These are phyloP conservation scores for Symphodus melops DNA, from an alignment of 2,113 vertebrate species.

Conservation along the genomic window DNA sequence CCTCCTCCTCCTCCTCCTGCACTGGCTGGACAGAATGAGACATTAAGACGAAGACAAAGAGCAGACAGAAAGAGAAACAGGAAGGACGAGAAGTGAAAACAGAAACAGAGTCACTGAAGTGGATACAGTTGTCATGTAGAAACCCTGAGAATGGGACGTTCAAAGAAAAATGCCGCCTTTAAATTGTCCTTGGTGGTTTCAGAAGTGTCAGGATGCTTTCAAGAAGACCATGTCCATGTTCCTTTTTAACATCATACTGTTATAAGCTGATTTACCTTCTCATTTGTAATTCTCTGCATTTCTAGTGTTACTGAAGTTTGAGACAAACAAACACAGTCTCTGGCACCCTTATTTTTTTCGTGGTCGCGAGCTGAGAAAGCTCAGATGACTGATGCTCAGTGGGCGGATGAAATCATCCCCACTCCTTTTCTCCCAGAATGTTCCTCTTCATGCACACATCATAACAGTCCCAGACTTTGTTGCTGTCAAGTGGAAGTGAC, in stretches of 20 bases:
- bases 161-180: background rate
- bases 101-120: background rate
- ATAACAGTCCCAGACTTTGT: no score
- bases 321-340: no score
- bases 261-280: background rate
- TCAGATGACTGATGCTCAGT: no score
- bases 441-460: no score
- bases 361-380: no score
- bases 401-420: no score
- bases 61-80: background rate
- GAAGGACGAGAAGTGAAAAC: background rate
- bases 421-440: no score
- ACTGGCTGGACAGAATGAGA: constrained; percentile 35
- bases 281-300: background rate
- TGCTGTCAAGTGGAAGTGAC: no score
- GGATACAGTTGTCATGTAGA: background rate
- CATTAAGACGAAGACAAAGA: constrained; percentile 25
- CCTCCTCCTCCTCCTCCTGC: constrained; percentile 28
- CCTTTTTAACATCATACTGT: background rate
- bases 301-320: background rate
- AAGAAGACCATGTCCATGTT: background rate
- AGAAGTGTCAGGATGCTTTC: background rate
- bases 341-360: no score
- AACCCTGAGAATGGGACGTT: background rate
- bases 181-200: background rate